phyloP scores from a whole-genome alignment of 2,797 vertebrate species.

The Chloroceryle amazona region DNA sequence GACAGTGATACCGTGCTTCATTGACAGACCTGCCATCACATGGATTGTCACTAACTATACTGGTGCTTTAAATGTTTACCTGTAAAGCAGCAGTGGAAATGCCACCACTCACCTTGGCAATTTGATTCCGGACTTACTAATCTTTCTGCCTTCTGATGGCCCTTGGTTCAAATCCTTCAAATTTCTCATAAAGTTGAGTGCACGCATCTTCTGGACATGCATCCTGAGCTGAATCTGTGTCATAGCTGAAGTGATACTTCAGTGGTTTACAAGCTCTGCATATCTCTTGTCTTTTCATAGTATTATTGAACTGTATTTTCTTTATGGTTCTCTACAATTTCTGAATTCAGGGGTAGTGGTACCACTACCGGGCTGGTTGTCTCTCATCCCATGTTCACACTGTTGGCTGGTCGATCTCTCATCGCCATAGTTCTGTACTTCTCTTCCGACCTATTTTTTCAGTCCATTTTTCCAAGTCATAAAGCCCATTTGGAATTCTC shows the following conservation, averaged over 20 bases:
- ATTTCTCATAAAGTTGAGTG: not conserved
- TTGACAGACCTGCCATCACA: not conserved
- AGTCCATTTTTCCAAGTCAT: not conserved
- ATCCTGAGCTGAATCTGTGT: not conserved
- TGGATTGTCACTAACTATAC: slow-evolving; percentile 9
- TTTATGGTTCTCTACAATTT: not conserved
- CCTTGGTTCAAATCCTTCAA: not conserved
- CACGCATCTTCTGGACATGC: not conserved
- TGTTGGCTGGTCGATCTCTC: not conserved
- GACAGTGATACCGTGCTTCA: not conserved
- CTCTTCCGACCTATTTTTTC: not conserved
- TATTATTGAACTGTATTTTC: not conserved
- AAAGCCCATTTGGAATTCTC: not conserved
- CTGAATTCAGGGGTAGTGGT: not conserved
- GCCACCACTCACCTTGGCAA: not conserved
- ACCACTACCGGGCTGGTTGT: not conserved
- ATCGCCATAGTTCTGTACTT: not conserved
- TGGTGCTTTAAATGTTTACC: slow-evolving; percentile 29
- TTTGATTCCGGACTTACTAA: not conserved
- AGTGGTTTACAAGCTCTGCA: not conserved
- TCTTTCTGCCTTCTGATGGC: not conserved
- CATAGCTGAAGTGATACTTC: not conserved
- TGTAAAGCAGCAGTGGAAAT: not conserved
- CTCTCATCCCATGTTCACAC: accelerated
- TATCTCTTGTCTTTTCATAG: not conserved